phyloP scores from a whole-genome alignment of 2,888 invertebrate genomes.

The Blastobasis lacticolella region DNA sequence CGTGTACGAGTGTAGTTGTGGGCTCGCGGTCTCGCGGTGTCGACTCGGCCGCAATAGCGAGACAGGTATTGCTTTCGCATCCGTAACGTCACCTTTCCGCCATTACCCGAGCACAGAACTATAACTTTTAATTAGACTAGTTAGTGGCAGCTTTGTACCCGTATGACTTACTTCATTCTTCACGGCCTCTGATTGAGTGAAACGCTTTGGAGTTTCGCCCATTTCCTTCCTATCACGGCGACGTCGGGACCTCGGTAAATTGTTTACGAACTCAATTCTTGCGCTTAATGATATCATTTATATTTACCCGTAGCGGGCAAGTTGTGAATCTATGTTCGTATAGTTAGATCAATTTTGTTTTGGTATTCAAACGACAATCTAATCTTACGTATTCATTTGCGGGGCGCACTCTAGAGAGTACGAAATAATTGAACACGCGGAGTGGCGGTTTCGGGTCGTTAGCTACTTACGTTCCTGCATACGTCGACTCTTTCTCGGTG shows the following conservation, averaged over 20 bases:
- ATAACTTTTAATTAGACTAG: slow-evolving; percentile 34
- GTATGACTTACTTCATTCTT: slow-evolving; percentile 10
- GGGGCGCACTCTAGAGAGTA: no score
- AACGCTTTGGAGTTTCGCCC: slow-evolving; percentile 18
- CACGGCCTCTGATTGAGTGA: slow-evolving; percentile 15
- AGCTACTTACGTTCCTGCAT: no score
- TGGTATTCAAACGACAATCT: no score
- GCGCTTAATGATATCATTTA: neutral
- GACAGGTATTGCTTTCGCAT: neutral
- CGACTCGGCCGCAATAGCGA: neutral
- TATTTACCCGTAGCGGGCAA: no score
- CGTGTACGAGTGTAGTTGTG: no score
- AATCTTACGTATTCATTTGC: no score
- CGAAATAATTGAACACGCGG: no score
- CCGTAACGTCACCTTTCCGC: neutral
- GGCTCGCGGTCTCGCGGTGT: neutral
- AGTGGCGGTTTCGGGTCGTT: no score
- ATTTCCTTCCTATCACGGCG: slow-evolving; percentile 16
- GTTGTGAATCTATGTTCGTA: no score
- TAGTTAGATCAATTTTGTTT: no score
- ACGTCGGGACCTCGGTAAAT: neutral
- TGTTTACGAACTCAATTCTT: slow-evolving; percentile 2
- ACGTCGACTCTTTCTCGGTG: no score
- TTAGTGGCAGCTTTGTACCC: slow-evolving; percentile 24
- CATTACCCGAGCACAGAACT: slow-evolving; percentile 15